These are phyloP conservation scores for Drosophila melanosoma DNA, from an alignment of 2,888 invertebrate species.

Conservation along the genomic window DNA sequence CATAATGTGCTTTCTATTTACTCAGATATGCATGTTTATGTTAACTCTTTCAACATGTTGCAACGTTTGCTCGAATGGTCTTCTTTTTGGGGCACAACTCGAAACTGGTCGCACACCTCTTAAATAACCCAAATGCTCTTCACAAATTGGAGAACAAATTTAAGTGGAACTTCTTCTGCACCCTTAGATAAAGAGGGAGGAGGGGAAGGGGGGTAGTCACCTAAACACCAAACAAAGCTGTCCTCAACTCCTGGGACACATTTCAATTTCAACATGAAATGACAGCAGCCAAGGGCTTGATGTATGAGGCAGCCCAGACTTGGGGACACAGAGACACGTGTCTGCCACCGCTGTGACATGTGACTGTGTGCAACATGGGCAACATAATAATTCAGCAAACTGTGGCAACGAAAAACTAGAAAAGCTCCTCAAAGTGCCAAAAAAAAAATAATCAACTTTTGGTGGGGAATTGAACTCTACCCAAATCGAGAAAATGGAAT, in stretches of 20 bases:
- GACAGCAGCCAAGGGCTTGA: slow-evolving; percentile 53
- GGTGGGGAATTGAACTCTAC: slow-evolving; percentile 1
- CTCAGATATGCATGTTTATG: background rate
- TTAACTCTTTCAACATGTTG: slow-evolving; percentile 7
- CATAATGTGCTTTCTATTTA: slow-evolving; percentile 14
- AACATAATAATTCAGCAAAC: slow-evolving; percentile 61
- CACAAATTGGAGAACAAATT: slow-evolving; percentile 21
- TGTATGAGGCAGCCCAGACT: slow-evolving; percentile 33
- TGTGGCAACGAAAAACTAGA: slow-evolving; percentile 20
- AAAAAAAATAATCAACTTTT: slow-evolving; percentile 63
- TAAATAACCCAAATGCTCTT: slow-evolving; percentile 31
- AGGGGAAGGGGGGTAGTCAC: no score
- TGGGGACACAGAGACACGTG: slow-evolving; percentile 55
- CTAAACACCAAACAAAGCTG: background rate
- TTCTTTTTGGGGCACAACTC: slow-evolving; percentile 33
- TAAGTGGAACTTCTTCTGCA: background rate
- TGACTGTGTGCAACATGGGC: slow-evolving; percentile 48
- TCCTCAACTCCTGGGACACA: slow-evolving; percentile 56
- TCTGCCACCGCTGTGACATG: slow-evolving; percentile 33
- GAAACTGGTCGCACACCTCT: background rate
- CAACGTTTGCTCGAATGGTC: slow-evolving; percentile 24
- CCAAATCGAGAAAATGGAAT: slow-evolving; percentile 28
- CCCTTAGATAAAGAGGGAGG: background rate
- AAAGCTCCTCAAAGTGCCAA: slow-evolving; percentile 34
- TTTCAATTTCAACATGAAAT: slow-evolving; percentile 72